Percentiles rank a stretch among this genome's conserved stretches.
These are phyloP conservation scores for Atrina japonica DNA, from an alignment of 2,888 invertebrate genomes.

Conservation along the genomic window DNA sequence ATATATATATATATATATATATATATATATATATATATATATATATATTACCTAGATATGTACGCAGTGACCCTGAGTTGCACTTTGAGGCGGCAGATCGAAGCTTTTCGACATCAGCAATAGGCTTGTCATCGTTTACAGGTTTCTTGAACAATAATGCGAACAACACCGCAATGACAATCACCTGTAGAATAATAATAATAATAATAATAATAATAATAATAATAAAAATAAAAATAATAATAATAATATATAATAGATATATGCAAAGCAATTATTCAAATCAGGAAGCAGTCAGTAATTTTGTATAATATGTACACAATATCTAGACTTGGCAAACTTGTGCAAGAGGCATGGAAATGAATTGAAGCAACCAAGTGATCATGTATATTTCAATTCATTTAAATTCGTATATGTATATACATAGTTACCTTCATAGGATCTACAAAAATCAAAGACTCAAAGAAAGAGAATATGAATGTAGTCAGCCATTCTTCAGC, in stretches of 20 bases:
- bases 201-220: background rate
- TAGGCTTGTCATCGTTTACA: constrained; percentile 8
- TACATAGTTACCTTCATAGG: constrained; percentile 53
- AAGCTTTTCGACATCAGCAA: constrained; percentile 16
- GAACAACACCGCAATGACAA: constrained; percentile 19
- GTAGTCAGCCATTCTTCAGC: constrained; percentile 59
- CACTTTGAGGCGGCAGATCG: constrained; percentile 6
- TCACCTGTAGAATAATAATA: background rate
- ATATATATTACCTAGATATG: constrained; percentile 25
- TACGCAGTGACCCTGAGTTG: constrained; percentile 22
- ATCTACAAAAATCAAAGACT: constrained; percentile 58
- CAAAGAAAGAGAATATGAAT: constrained; percentile 53
- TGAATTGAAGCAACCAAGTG: too few species aligned
- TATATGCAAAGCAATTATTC: too few species aligned
- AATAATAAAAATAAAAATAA: too few species aligned
- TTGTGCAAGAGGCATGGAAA: too few species aligned
- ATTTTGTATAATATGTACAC: too few species aligned
- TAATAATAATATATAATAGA: too few species aligned
- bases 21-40: too few species aligned
- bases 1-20: too few species aligned
- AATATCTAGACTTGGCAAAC: too few species aligned
- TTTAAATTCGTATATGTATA: too few species aligned
- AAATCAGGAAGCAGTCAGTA: too few species aligned
- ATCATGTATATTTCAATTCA: too few species aligned
- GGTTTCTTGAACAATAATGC: constrained; percentile 19